phyloP scores from a whole-genome alignment of 2,113 vertebrate genomes.

The Neolamprologus variostigma region DNA sequence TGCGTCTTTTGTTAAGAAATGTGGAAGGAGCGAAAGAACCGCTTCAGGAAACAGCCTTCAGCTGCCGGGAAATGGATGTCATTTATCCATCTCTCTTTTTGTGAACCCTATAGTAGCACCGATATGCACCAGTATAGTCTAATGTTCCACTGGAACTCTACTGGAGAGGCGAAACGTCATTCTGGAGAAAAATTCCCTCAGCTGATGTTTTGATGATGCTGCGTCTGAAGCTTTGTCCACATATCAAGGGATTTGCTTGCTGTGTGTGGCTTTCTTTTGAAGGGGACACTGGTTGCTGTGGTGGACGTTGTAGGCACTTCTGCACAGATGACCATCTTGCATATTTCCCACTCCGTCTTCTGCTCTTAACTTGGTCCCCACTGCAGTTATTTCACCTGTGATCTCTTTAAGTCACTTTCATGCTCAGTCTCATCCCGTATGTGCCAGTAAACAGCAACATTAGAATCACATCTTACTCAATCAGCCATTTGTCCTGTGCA shows the following conservation, averaged over 20 bases:
- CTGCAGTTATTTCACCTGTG: not conserved
- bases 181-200: not conserved
- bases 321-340: not conserved
- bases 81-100: not conserved
- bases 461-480: not conserved
- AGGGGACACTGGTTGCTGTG: not conserved
- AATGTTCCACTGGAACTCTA: not conserved
- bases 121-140: not conserved
- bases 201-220: not conserved
- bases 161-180: not conserved
- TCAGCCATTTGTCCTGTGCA: not conserved
- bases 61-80: not conserved
- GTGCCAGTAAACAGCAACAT: not conserved
- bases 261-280: rapidly evolving
- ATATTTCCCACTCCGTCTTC: not conserved
- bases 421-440: not conserved
- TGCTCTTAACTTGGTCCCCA: not conserved
- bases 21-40: not conserved
- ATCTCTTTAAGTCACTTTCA: not conserved
- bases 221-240: not conserved
- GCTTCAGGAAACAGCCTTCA: not conserved
- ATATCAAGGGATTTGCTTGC: not conserved
- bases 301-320: not conserved
- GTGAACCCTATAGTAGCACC: too few relatives aligned
- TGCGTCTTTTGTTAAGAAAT: not conserved